phyloP scores from a whole-genome alignment of 2,113 vertebrate species.

The Halcyon malimbica region DNA sequence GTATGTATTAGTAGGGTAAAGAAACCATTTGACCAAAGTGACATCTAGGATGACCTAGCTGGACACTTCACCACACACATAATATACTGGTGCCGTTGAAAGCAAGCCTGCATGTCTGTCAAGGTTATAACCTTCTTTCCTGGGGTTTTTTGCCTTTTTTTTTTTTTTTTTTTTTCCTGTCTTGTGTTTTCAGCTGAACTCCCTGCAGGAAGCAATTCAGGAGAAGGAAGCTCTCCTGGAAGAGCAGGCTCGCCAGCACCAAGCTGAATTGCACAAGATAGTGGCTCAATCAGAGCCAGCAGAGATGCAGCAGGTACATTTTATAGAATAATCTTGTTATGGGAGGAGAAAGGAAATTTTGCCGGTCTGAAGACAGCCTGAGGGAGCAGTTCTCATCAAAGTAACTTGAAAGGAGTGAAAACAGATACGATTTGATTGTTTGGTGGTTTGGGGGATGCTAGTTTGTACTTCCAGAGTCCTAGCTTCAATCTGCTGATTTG shows the following conservation, averaged over 20 bases:
- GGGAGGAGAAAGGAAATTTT: neutral
- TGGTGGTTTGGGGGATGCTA: neutral
- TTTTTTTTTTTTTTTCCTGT: neutral
- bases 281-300: conserved; percentile 65
- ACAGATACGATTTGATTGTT: neutral
- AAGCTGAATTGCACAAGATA: conserved; percentile 82
- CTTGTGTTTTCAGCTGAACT: conserved; percentile 77
- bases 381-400: neutral
- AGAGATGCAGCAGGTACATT: conserved; percentile 86
- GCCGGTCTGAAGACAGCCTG: neutral
- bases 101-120: neutral
- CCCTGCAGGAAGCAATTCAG: conserved; percentile 82
- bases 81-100: neutral
- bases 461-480: neutral
- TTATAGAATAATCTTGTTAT: neutral
- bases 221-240: conserved; percentile 90
- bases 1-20: neutral
- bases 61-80: neutral
- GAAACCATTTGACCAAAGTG: neutral
- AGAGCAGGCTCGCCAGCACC: conserved; percentile 85
- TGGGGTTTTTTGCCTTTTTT: neutral
- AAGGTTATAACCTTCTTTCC: neutral
- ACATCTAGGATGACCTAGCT: neutral
- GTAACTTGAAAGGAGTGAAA: neutral
- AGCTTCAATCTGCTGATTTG: neutral